A percentile compares a stretch with the other conserved stretches of the same genome.
Evolutionary conservation across 2,888 invertebrate genomes (phyloP).

Genomic region (Caenorhabditis virilis): DNA sequence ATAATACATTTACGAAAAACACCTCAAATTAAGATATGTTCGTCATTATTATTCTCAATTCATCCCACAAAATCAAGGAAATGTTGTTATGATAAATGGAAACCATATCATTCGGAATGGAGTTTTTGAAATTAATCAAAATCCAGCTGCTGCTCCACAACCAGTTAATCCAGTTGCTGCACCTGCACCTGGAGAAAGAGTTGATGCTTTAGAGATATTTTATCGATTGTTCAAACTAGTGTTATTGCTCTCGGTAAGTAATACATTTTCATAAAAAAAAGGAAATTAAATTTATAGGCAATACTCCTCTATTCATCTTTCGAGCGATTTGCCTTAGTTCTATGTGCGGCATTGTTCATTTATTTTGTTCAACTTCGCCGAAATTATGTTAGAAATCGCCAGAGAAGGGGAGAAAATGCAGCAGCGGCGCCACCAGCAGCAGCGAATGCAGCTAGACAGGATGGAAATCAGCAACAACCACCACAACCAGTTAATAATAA

Average conservation of each 20-base stretch:
- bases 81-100: too few species aligned
- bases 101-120: too few species aligned
- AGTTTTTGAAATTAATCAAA: too few species aligned
- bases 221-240: conserved; percentile 43
- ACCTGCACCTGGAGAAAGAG: conserved; percentile 16
- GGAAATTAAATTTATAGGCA: conserved; percentile 9
- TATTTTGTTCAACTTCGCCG: conserved; percentile 40
- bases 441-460: conserved; percentile 3
- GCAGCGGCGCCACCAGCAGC: conserved; percentile 11
- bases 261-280: background rate
- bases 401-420: background rate
- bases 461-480: background rate
- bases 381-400: conserved; percentile 24
- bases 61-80: too few species aligned
- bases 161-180: too few species aligned
- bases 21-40: background rate
- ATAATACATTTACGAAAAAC: background rate
- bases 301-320: conserved; percentile 44
- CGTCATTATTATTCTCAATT: background rate
- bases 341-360: conserved; percentile 29
- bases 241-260: conserved; percentile 29
- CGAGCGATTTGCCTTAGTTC: conserved; percentile 42
- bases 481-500: conserved; percentile 37
- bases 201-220: conserved; percentile 40
- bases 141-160: too few species aligned